A percentile compares a stretch with the other conserved stretches of the same genome.
These are phyloP conservation scores for Myripristis jacobus DNA, from an alignment of 2,797 vertebrate genomes.

Conservation along the genomic window DNA sequence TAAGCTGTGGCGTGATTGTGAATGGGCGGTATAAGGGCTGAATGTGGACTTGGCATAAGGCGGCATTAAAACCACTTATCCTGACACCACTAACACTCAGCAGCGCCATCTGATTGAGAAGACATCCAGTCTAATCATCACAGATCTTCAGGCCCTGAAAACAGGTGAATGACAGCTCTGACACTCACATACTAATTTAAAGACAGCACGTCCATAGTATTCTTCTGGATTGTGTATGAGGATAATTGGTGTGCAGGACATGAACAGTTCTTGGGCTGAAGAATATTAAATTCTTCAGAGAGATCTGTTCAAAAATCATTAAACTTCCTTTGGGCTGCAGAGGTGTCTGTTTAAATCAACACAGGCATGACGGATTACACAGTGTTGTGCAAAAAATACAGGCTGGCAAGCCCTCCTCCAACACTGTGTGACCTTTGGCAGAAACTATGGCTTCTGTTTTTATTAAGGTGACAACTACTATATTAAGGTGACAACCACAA, in stretches of 20 bases:
- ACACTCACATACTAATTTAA: slow-evolving; percentile 25
- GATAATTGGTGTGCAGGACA: background rate
- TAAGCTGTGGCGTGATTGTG: slow-evolving; percentile 64
- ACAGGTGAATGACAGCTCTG: background rate
- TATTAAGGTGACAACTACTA: no score
- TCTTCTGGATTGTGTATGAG: background rate
- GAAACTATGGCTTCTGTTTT: slow-evolving; percentile 32
- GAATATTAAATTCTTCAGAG: background rate
- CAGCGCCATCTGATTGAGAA: slow-evolving; percentile 44
- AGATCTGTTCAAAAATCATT: background rate
- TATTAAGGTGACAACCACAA: background rate
- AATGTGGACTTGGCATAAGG: slow-evolving; percentile 50
- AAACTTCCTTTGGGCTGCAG: slow-evolving; percentile 17
- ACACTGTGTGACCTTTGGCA: slow-evolving; percentile 60
- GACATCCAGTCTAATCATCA: slow-evolving; percentile 36
- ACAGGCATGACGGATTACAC: slow-evolving; percentile 57
- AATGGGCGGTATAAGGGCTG: slow-evolving; percentile 48
- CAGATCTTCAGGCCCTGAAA: background rate
- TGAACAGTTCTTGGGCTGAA: slow-evolving; percentile 2
- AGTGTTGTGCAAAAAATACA: slow-evolving; percentile 72
- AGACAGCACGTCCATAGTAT: background rate
- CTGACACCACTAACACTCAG: slow-evolving; percentile 39
- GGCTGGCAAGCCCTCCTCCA: slow-evolving; percentile 56
- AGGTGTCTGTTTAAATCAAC: slow-evolving; percentile 45
- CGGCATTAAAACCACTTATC: slow-evolving; percentile 54